Base-by-base conservation (phyloP, 1,140 invertebrate species). In the Littorina saxatilis region DNA sequence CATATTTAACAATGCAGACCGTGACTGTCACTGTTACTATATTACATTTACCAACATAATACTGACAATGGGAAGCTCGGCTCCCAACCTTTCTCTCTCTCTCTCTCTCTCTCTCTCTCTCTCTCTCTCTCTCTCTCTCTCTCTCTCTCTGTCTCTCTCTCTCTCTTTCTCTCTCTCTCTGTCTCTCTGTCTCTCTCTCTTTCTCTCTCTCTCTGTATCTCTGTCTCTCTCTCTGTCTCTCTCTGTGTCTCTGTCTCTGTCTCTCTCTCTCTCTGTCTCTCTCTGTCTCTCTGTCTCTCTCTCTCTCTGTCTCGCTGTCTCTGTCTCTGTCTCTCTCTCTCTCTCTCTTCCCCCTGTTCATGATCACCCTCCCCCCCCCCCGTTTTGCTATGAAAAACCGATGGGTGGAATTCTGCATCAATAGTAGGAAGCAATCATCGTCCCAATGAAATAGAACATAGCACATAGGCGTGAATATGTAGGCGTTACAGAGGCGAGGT, bases 91-190 rank as follows among this genome's bases (percentile, higher is more conserved):
- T 32, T 66, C 61, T 58, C 55, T 58, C 55, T 58, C 55, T 58
- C 15, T 23, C n/a, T 4, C 55, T 58, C 55, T 58, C 55, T 58
- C 9, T 58, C 9, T 58, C 55, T 58, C 7, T 58, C 23, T 58
- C 55, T 58, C 55, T 58, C 55, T 58, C 9, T 58, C 9, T 58
- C 9, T 58, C 55, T 58, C 9, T 72, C 68, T 43, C 39, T 43
- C 68, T 72, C 68, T 43, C 39, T 43, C 68, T 72, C 68, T 43
- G 11, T 43, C 68, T 32, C 68, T n/a, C 39, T 43, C 68, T 72
- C 68, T 43, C 9, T 43, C 11, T 72, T 29, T 72, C 7, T 43
- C 23, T 72, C 68, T 72, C 39, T 43, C 39, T 72, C 11, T 72
- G 11, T 43, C 9, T 72, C 11, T 66, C 27, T 66, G 27, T 66